Evolutionary conservation across 1,140 invertebrate genomes (phyloP).

Genomic region (Drosophila sproati): DNA sequence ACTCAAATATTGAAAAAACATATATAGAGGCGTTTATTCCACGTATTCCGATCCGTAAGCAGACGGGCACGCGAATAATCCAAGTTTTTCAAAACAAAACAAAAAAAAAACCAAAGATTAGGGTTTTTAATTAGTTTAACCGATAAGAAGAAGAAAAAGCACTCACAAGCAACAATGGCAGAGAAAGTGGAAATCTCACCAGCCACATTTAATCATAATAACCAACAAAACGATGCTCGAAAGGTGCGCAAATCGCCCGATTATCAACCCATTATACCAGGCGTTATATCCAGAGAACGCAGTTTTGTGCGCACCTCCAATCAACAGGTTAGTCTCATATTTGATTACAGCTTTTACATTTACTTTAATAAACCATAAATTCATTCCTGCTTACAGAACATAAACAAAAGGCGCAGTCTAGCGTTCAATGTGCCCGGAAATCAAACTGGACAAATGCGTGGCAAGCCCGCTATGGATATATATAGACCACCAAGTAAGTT

Average conservation of each 20-base stretch:
- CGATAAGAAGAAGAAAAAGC: conserved; percentile 28
- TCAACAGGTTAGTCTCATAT: conserved; percentile 82
- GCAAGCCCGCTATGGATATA: conserved; percentile 93
- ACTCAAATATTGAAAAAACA: conserved; percentile 76
- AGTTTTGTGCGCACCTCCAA: conserved; percentile 87
- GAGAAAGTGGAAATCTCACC: conserved; percentile 77
- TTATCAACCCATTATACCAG: conserved; percentile 75
- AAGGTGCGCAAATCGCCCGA: conserved; percentile 82
- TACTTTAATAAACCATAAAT: conserved; percentile 8
- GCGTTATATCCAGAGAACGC: conserved; percentile 87
- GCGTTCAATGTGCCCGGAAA: conserved; percentile 80
- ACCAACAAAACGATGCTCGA: conserved; percentile 70
- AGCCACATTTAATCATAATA: conserved; percentile 54
- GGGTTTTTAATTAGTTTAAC: conserved; percentile 63
- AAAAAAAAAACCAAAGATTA: conserved; percentile 68
- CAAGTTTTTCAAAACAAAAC: conserved; percentile 22
- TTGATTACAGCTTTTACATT: neutral
- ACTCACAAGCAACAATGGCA: conserved; percentile 50
- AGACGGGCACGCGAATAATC: conserved; percentile 44
- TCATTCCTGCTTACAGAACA: conserved; percentile 56
- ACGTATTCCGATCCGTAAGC: conserved; percentile 39
- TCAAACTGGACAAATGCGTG: conserved; percentile 84
- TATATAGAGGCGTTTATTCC: conserved; percentile 58
- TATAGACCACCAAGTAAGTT: conserved; percentile 93
- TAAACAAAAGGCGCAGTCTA: conserved; percentile 83